Conservation (phyloP, 2,113 vertebrate genomes). For the Mesembrinibis cayennensis region DNA sequence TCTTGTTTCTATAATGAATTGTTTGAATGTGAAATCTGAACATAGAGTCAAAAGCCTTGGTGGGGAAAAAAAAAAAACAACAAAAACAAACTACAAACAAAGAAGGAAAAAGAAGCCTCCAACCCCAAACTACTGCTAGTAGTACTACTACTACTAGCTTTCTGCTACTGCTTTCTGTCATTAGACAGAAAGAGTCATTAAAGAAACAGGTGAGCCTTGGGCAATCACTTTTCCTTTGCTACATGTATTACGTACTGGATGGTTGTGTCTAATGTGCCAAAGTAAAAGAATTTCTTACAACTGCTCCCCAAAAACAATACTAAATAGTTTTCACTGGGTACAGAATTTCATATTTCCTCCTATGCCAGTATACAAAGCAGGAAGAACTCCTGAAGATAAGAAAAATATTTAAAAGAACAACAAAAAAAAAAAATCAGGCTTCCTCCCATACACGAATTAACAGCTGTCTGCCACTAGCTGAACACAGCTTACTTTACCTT, state of each 20-base stretch:
- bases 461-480: neutral
- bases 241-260: neutral
- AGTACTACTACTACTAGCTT: no score
- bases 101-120: neutral
- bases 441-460: neutral
- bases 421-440: neutral
- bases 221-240: neutral
- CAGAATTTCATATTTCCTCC: neutral
- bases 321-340: neutral
- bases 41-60: neutral
- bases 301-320: neutral
- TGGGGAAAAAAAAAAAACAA: neutral
- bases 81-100: neutral
- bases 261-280: neutral
- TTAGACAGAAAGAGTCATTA: neutral
- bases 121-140: neutral
- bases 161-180: no score
- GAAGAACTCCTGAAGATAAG: neutral
- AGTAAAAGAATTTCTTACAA: neutral
- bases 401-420: neutral
- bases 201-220: neutral
- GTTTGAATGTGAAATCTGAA: neutral
- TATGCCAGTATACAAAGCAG: neutral
- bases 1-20: neutral
- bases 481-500: neutral